Evolutionary conservation across 2,797 vertebrate genomes (phyloP).

Genomic region (Platalea minor): DNA sequence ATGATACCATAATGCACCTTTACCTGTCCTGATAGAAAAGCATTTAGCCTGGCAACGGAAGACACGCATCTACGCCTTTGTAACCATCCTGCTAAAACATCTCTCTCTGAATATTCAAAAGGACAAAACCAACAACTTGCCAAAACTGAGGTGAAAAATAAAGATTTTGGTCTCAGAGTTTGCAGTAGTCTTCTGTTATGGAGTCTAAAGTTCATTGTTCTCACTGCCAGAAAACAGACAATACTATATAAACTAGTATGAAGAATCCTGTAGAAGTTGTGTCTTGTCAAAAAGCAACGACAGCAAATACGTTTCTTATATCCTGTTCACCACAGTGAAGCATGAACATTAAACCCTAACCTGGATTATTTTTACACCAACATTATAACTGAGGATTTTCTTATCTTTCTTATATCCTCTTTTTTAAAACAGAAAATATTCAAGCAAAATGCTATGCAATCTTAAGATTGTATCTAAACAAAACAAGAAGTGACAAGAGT

Average conservation of each 20-base stretch:
- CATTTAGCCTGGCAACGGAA: not conserved
- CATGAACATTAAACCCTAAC: not conserved
- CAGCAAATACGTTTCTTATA: not conserved
- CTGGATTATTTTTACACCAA: not conserved
- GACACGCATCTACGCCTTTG: not conserved
- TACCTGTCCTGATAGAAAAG: not conserved
- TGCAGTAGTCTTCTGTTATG: not conserved
- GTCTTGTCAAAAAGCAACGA: not conserved
- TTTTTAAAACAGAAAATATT: not conserved
- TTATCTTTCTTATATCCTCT: not conserved
- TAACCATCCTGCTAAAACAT: not conserved
- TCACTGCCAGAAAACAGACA: not conserved
- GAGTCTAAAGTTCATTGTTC: not conserved
- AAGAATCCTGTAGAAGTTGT: not conserved
- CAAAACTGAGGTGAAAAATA: not conserved
- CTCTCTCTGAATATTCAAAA: not conserved
- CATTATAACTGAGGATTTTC: not conserved
- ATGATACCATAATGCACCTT: not conserved
- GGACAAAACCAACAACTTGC: not conserved
- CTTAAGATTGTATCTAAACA: not conserved
- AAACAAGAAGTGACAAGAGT: not conserved
- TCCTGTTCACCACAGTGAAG: not conserved
- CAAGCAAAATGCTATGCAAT: not conserved
- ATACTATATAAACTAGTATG: not conserved
- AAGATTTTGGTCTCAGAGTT: not conserved